phyloP scores from a whole-genome alignment of 2,797 vertebrate species.

The Eulemur mongoz region DNA sequence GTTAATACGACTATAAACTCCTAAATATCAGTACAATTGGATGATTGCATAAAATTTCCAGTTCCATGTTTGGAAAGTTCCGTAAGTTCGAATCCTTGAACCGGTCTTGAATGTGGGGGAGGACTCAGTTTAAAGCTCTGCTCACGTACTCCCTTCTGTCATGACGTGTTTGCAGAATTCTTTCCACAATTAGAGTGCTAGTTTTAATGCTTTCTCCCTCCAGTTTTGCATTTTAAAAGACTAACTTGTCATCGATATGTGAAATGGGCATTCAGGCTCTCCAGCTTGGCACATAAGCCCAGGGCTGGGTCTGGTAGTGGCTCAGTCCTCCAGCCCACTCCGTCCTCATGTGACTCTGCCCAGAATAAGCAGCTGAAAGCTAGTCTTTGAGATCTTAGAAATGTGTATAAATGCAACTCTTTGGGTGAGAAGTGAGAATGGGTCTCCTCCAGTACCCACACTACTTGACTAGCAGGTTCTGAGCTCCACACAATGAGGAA shows the following conservation, averaged over 20 bases:
- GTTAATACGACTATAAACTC: background rate
- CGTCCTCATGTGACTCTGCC: background rate
- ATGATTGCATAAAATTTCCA: background rate
- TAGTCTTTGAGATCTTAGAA: background rate
- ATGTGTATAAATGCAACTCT: background rate
- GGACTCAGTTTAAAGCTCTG: background rate
- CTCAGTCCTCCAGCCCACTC: background rate
- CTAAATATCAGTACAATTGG: background rate
- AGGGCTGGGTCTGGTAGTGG: background rate
- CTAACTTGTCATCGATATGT: background rate
- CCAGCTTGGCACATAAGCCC: background rate
- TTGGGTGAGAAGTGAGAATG: background rate
- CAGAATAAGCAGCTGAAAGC: background rate
- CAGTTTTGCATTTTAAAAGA: background rate
- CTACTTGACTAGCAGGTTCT: background rate
- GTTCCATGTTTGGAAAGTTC: background rate
- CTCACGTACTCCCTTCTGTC: background rate
- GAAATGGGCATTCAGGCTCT: background rate
- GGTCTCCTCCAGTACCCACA: background rate
- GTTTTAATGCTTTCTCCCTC: background rate
- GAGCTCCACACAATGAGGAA: background rate
- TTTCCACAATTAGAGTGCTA: background rate
- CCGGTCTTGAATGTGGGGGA: background rate
- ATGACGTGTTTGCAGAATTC: background rate
- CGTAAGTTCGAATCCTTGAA: background rate